phyloP scores from a whole-genome alignment of 2,113 vertebrate genomes.

The Puntigrus tetrazona region DNA sequence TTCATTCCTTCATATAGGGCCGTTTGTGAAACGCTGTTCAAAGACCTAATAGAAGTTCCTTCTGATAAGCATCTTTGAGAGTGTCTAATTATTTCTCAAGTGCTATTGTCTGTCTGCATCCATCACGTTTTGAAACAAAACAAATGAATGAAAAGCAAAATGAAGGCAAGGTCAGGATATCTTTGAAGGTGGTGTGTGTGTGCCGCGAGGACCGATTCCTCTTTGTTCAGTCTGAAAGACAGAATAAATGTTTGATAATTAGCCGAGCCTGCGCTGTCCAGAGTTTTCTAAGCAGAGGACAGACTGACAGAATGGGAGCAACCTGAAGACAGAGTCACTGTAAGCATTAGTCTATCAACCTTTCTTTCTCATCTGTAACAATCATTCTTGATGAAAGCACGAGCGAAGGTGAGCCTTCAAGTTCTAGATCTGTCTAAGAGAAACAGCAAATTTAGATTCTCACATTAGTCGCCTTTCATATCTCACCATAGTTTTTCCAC shows the following conservation, averaged over 20 bases:
- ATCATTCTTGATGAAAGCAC: not conserved
- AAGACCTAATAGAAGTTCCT: no score
- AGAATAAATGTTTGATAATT: constrained; percentile 49
- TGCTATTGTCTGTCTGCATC: constrained; percentile 1
- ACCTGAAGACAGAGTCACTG: constrained; percentile 9
- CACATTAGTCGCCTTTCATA: constrained; percentile 44
- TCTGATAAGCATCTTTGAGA: constrained; percentile 40
- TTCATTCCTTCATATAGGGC: not conserved
- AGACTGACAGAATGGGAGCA: constrained; percentile 33
- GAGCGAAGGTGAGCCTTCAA: constrained; percentile 11
- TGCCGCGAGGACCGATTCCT: not conserved
- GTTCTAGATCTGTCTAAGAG: constrained; percentile 24
- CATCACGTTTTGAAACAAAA: constrained; percentile 21
- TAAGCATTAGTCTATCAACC: constrained; percentile 26
- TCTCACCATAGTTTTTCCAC: constrained; percentile 39
- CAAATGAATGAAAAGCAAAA: not conserved
- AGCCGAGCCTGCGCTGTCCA: constrained; percentile 9
- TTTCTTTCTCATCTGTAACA: constrained; percentile 19
- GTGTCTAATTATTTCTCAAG: constrained; percentile 43
- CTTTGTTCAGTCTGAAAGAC: constrained; percentile 42
- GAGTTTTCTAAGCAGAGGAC: constrained; percentile 17
- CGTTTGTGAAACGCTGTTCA: not conserved
- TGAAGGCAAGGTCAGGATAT: constrained; percentile 33
- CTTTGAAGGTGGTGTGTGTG: constrained; percentile 9
- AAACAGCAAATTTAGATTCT: constrained; percentile 38